These are phyloP conservation scores for Poeciliopsis gracilis DNA, from an alignment of 2,797 vertebrate genomes.

Conservation along the genomic window DNA sequence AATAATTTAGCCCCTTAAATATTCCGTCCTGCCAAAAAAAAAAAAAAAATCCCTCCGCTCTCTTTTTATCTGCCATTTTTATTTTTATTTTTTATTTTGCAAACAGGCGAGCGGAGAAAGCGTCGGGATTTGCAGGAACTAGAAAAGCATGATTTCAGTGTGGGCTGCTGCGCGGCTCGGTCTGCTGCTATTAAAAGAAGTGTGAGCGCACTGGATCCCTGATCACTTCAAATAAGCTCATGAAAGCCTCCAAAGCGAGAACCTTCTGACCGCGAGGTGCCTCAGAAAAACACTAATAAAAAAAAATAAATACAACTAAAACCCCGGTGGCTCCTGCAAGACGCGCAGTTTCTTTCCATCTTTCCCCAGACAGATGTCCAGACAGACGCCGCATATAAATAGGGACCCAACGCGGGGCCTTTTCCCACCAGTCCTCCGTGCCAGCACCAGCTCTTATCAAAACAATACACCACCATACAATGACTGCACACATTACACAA, in stretches of 20 bases:
- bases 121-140: not conserved
- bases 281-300: not conserved
- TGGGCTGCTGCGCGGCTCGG: not conserved
- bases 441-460: constrained; percentile 67
- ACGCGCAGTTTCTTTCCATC: constrained; percentile 65
- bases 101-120: not conserved
- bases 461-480: constrained; percentile 68
- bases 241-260: constrained; percentile 20
- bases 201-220: not conserved
- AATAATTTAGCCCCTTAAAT: constrained; percentile 58
- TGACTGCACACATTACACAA: constrained; percentile 71
- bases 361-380: constrained; percentile 75
- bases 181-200: constrained; percentile 27
- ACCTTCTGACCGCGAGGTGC: constrained; percentile 5
- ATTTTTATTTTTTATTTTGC: not conserved
- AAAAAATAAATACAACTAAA: not conserved
- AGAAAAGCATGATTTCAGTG: not conserved
- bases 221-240: not conserved
- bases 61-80: constrained; percentile 12
- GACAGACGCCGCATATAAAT: constrained; percentile 79
- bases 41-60: not conserved
- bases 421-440: constrained; percentile 57
- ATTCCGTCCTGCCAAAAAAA: constrained; percentile 17
- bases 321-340: constrained; percentile 29
- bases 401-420: constrained; percentile 72